Evolutionary conservation across 2,113 vertebrate genomes (phyloP).

Genomic region (Chroicocephalus ridibundus): DNA sequence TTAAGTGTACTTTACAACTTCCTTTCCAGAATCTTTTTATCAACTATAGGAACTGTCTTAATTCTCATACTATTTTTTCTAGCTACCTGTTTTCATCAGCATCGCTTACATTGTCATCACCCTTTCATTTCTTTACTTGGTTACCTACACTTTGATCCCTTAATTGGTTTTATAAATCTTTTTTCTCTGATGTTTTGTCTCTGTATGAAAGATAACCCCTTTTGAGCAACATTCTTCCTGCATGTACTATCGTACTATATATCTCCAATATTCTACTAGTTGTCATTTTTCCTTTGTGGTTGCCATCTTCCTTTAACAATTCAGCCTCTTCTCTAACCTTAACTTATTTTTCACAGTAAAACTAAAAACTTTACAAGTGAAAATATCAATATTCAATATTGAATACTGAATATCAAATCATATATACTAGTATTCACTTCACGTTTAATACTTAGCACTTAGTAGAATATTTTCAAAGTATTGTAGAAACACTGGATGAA

Average conservation of each 20-base stretch:
- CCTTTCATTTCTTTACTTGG: not conserved
- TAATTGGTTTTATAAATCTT: not conserved
- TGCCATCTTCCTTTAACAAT: not conserved
- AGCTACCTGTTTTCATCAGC: not conserved
- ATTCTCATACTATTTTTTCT: not conserved
- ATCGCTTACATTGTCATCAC: not conserved
- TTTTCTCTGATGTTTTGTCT: not conserved
- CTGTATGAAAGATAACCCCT: not conserved
- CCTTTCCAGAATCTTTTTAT: not conserved
- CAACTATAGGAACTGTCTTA: not conserved
- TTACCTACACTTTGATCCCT: not conserved
- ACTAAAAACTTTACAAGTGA: not conserved
- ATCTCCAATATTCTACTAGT: not conserved
- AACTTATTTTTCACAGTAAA: not conserved
- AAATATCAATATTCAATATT: not conserved
- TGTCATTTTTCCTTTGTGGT: not conserved
- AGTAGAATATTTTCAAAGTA: not conserved
- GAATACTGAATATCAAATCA: not conserved
- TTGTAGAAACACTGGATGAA: not conserved
- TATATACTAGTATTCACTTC: not conserved
- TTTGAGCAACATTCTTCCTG: not conserved
- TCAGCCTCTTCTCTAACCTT: not conserved
- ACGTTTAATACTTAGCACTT: not conserved
- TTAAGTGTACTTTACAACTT: not conserved
- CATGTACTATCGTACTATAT: not conserved